Evolutionary conservation across 2,797 vertebrate genomes (phyloP).

Genomic region (Gephyroberyx darwinii): DNA sequence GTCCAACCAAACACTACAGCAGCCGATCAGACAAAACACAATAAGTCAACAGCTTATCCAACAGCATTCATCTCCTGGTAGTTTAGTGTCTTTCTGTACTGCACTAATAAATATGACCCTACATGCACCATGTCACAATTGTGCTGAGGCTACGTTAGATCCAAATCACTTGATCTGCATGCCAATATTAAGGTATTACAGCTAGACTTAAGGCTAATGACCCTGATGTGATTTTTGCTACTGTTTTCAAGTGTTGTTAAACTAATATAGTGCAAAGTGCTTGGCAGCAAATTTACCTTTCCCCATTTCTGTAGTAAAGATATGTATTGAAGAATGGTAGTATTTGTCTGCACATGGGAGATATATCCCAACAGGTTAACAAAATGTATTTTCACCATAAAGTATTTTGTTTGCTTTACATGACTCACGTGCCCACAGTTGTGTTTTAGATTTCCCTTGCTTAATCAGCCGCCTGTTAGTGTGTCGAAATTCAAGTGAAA

Average conservation of each 20-base stretch:
- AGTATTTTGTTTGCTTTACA: too few species aligned
- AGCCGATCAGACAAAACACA: too few species aligned
- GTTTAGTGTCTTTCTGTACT: too few species aligned
- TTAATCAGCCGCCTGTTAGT: neutral
- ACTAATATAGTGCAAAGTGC: constrained; percentile 15
- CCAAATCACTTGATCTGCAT: constrained; percentile 7
- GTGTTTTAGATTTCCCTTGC: neutral
- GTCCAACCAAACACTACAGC: too few species aligned
- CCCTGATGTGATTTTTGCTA: constrained; percentile 24
- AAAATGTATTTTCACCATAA: too few species aligned
- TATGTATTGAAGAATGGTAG: neutral
- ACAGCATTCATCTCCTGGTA: too few species aligned
- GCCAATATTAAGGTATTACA: constrained; percentile 14
- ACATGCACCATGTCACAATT: neutral
- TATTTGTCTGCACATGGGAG: too few species aligned
- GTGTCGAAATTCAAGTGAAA: neutral
- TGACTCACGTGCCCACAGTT: constrained; percentile 17
- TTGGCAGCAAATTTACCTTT: constrained; percentile 13
- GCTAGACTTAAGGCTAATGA: neutral
- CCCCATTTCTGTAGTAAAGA: constrained; percentile 28
- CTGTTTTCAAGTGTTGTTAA: constrained; percentile 39
- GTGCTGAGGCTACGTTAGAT: neutral
- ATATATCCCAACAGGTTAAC: too few species aligned
- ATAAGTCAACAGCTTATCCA: too few species aligned
- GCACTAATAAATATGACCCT: too few species aligned